Conservation (phyloP, 2,113 vertebrate species). For the Dasypus novemcinctus region DNA sequence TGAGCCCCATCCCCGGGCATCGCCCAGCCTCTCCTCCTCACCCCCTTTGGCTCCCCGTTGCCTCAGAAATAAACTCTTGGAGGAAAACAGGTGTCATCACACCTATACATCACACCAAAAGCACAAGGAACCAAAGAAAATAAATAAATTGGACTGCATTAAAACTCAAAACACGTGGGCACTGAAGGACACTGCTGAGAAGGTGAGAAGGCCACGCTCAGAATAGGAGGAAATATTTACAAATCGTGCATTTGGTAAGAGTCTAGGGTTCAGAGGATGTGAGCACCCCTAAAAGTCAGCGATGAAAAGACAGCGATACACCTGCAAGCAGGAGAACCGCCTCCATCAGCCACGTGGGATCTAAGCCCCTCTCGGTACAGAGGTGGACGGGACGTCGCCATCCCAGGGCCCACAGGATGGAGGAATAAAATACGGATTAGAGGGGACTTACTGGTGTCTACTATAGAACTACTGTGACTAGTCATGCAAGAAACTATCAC, state of each 20-base stretch:
- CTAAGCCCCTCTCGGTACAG: too few species aligned
- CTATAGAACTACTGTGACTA: too few species aligned
- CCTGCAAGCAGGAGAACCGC: background rate
- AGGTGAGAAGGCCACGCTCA: background rate
- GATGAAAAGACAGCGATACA: background rate
- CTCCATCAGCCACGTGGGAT: too few species aligned
- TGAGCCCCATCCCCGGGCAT: too few species aligned
- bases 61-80: background rate
- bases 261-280: background rate
- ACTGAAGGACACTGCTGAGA: background rate
- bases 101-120: background rate
- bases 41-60: background rate
- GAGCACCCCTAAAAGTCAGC: background rate
- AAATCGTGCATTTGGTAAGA: background rate
- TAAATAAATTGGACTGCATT: background rate
- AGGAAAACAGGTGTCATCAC: background rate
- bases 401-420: too few species aligned
- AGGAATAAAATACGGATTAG: too few species aligned
- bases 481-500: too few species aligned
- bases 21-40: background rate
- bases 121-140: background rate
- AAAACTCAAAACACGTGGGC: background rate
- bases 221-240: background rate
- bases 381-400: too few species aligned
- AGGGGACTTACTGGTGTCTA: too few species aligned